Base-by-base conservation (phyloP, 1,140 invertebrate genomes). In the Lepidurus arcticus region DNA sequence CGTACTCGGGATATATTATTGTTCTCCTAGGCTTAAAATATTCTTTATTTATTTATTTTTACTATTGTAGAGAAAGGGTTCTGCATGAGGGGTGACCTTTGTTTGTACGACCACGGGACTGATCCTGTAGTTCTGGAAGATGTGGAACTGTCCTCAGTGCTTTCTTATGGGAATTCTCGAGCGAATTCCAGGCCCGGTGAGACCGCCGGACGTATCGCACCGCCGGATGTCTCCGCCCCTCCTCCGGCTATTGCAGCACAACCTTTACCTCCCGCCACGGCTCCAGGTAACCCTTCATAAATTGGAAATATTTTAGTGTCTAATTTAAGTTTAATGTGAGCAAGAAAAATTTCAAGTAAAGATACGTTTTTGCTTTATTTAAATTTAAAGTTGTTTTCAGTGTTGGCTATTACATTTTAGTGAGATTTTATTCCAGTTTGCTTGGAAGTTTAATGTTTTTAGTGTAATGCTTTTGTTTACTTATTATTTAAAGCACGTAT, bases 81-180 rank as follows among this genome's bases (percentile, higher is more conserved):
- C 83, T 98, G 97, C 84, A 95, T 98, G 90, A 88, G 93, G 43
- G 96, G 96, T 9, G 96, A 98, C 85, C 88, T 95, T 74, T 98
- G 97, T 86, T 94, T 93, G 21, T 98, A 90, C 88, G 96, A 98
- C 87, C 96, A 98, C 86, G 96, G 97, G 16, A 89, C 90, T 5
- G 96, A 98, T 86, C 96, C 96, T 1, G 93, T 98, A 0, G 93
- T 98, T 4, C 86, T 98, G 16, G 95, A 98, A 83, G 94, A 96
- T 85, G 89, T 93, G 7, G 85, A 89, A 26, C 80, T 90, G 2
- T 88, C 87, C 79, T 83, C 86, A 6, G 88, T 90, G 43, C 82
- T 90, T 47, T 87, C 86, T 5, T 90, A 88, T 80, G 86, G 87
- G 42, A 80, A 84, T 76, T 85, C 86, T 79, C 82, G 85, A 34